phyloP scores from a whole-genome alignment of 64 coral and sea anemone species.

The Pocillopora verrucosa region DNA sequence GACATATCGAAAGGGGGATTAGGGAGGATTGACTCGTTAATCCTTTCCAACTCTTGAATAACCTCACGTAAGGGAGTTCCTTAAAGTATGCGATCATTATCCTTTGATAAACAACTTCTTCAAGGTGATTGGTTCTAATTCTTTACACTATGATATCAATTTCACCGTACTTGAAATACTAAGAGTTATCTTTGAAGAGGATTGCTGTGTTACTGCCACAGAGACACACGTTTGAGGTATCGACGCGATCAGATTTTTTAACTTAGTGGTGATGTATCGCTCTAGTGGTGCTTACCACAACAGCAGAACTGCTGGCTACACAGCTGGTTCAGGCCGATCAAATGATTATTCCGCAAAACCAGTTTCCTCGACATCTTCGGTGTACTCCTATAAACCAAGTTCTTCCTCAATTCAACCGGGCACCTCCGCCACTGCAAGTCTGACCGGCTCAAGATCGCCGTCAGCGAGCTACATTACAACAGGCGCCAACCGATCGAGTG shows the following conservation, averaged over 20 bases:
- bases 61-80: not conserved
- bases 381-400: not conserved
- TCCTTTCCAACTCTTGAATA: not conserved
- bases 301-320: not conserved
- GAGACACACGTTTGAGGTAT: not conserved
- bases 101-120: not conserved
- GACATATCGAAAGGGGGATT: not conserved
- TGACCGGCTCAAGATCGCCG: not conserved
- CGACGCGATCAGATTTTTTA: not conserved
- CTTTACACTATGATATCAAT: not conserved
- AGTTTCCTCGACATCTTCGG: not conserved
- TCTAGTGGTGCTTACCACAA: constrained; percentile 13
- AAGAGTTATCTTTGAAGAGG: not conserved
- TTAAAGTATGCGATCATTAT: not conserved
- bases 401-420: not conserved
- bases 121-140: not conserved
- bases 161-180: not conserved
- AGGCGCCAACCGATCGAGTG: not conserved
- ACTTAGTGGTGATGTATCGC: not conserved
- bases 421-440: not conserved
- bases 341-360: not conserved
- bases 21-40: not conserved
- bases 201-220: not conserved
- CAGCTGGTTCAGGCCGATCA: not conserved
- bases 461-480: not conserved